Conservation (phyloP, 2,797 vertebrate genomes). For the Sus cebifrons region DNA sequence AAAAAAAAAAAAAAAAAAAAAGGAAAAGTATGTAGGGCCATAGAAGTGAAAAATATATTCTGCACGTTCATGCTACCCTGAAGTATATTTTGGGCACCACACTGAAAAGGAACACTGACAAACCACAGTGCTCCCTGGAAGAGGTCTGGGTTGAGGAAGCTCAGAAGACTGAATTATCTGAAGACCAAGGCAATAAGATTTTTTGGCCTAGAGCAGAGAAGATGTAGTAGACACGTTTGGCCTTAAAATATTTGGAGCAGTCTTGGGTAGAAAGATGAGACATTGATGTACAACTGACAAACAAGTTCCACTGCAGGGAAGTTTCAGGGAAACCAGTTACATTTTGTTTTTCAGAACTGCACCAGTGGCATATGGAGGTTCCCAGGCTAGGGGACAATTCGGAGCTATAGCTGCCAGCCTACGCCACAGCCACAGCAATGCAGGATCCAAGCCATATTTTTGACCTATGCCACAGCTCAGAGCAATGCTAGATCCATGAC, state of each 20-base stretch:
- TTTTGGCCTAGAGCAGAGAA: conserved; percentile 8
- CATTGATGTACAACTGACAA: conserved; percentile 1
- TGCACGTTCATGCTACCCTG: neutral
- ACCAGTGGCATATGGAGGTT: too few relatives aligned
- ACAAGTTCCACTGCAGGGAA: neutral
- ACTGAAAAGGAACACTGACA: neutral
- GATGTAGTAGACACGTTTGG: neutral
- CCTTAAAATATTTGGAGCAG: conserved; percentile 46
- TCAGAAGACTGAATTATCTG: neutral
- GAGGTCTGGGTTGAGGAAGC: neutral
- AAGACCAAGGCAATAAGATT: conserved; percentile 36
- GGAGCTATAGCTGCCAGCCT: too few relatives aligned
- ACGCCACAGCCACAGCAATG: too few relatives aligned
- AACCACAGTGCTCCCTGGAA: neutral
- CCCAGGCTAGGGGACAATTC: too few relatives aligned
- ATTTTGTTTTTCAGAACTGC: too few relatives aligned
- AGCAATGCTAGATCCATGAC: too few relatives aligned
- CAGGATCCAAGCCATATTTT: too few relatives aligned
- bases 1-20: too few relatives aligned
- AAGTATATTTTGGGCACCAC: neutral
- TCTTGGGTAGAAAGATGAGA: conserved; percentile 34
- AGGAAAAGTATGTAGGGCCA: neutral
- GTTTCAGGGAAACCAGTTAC: neutral
- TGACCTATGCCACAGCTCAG: too few relatives aligned
- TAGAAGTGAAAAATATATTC: neutral